phyloP scores from a whole-genome alignment of 2,797 vertebrate genomes.

The Labroides dimidiatus region DNA sequence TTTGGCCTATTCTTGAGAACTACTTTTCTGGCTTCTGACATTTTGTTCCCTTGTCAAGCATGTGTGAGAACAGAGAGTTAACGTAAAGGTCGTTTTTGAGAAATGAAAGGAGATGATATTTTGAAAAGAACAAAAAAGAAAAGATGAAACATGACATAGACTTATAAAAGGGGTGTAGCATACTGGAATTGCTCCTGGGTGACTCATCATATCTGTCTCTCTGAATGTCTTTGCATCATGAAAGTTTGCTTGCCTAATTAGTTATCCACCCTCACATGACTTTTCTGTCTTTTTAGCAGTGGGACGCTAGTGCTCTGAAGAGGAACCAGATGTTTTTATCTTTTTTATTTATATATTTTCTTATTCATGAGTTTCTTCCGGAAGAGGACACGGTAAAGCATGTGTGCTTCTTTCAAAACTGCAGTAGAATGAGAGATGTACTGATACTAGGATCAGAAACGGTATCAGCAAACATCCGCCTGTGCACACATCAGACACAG shows the following conservation, averaged over 20 bases:
- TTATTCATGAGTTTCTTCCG: constrained; percentile 38
- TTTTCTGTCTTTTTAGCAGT: constrained; percentile 36
- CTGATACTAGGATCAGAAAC: too few species aligned
- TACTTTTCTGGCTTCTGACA: constrained; percentile 47
- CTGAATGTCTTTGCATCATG: constrained; percentile 30
- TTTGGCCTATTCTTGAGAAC: constrained; percentile 6
- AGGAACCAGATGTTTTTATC: constrained; percentile 64
- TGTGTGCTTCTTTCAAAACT: constrained; percentile 7
- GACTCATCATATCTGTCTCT: constrained; percentile 48
- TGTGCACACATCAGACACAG: too few species aligned
- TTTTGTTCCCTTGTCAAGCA: constrained; percentile 48
- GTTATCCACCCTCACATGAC: constrained; percentile 48
- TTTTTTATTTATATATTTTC: constrained; percentile 1
- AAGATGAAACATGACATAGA: constrained; percentile 3
- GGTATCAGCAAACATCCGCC: too few species aligned
- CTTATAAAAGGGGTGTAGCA: constrained; percentile 3
- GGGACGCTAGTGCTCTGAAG: constrained; percentile 39
- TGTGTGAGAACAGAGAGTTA: constrained; percentile 35
- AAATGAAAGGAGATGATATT: constrained; percentile 31
- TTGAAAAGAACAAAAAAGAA: constrained; percentile 18
- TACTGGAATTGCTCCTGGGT: constrained; percentile 36
- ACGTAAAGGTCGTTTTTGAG: constrained; percentile 45
- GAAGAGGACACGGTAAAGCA: constrained; percentile 29
- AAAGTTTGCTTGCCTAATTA: constrained; percentile 52
- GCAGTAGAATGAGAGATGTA: neutral